phyloP scores from a whole-genome alignment of 2,888 invertebrate genomes.

The Drosophila koepferae region DNA sequence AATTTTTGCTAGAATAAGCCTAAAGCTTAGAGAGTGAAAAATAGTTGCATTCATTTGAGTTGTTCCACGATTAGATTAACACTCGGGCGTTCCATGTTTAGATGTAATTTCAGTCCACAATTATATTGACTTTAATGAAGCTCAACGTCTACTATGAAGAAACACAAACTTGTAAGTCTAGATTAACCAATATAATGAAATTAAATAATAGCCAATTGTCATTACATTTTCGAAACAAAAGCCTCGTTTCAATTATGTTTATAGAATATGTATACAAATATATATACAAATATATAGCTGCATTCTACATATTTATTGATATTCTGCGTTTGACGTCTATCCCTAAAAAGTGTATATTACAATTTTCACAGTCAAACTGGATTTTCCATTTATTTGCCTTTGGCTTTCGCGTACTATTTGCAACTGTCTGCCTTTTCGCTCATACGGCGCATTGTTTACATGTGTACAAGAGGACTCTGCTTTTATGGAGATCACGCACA shows the following conservation, averaged over 20 bases:
- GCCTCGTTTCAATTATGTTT: not conserved
- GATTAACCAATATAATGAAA: not conserved
- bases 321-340: not conserved
- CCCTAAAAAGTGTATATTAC: not conserved
- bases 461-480: constrained; percentile 43
- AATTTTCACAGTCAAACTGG: not conserved
- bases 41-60: too few species aligned
- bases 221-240: not conserved
- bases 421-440: constrained; percentile 36
- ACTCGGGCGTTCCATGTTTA: too few species aligned
- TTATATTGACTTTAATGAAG: too few species aligned
- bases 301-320: not conserved
- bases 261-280: not conserved
- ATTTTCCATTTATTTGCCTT: constrained; percentile 52
- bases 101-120: too few species aligned
- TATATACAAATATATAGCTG: not conserved
- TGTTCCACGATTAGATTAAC: too few species aligned
- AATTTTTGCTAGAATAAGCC: not conserved
- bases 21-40: not conserved
- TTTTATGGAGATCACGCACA: constrained; percentile 77
- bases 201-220: not conserved
- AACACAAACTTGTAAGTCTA: too few species aligned
- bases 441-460: constrained; percentile 49
- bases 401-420: constrained; percentile 40
- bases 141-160: too few species aligned